phyloP scores from a whole-genome alignment of 2,888 invertebrate genomes.

The Philonicus albiceps region DNA sequence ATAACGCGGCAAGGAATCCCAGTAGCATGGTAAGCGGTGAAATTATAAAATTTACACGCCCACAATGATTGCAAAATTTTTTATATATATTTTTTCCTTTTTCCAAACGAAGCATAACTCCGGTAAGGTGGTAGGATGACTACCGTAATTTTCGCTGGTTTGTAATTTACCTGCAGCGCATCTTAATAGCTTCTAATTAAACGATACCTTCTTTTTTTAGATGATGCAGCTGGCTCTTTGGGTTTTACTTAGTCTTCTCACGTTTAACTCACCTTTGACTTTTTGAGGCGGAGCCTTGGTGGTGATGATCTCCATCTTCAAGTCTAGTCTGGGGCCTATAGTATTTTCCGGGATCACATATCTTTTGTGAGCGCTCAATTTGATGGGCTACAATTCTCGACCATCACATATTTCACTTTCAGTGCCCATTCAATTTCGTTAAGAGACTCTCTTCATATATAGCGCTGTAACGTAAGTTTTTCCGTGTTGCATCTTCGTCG shows the following conservation, averaged over 20 bases:
- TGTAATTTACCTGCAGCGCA: neutral
- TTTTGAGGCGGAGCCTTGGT: neutral
- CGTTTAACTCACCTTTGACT: slow-evolving; percentile 1
- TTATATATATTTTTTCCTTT: neutral
- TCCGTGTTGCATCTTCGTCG: slow-evolving; percentile 14
- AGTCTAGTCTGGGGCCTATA: neutral
- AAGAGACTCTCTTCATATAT: neutral
- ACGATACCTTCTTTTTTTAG: neutral
- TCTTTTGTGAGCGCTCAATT: neutral
- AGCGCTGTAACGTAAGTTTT: neutral
- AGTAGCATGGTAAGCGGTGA: neutral
- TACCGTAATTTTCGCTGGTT: neutral
- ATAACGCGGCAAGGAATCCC: neutral
- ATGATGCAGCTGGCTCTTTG: neutral
- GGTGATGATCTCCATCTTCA: neutral
- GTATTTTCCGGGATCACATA: slow-evolving; percentile 24
- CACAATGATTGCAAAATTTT: neutral
- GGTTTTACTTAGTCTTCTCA: neutral
- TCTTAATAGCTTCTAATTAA: slow-evolving; percentile 7
- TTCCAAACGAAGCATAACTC: neutral
- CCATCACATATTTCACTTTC: slow-evolving; percentile 29
- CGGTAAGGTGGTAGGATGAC: neutral
- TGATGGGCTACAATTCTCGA: slow-evolving; percentile 2
- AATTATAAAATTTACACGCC: neutral
- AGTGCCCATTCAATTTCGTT: slow-evolving; percentile 18